Percentiles rank a stretch among this genome's conserved stretches.
phyloP scores from a whole-genome alignment of 2,888 invertebrate species.

The Choreutis nemorana region DNA sequence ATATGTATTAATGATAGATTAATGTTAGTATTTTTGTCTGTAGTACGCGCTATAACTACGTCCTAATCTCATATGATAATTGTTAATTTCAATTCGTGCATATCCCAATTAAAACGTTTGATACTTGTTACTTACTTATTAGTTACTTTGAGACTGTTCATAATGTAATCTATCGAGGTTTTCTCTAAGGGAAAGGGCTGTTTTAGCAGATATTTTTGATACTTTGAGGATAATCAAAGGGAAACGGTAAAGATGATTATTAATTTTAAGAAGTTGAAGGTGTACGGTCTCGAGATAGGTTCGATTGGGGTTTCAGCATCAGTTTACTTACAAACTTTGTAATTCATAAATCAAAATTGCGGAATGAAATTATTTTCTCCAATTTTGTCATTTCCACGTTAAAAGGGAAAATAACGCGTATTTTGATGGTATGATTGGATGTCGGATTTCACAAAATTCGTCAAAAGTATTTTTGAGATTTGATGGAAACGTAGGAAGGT shows the following conservation, averaged over 20 bases:
- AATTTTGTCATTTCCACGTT: no score
- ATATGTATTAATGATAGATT: constrained; percentile 21
- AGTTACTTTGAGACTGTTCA: constrained; percentile 66
- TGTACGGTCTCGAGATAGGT: constrained; percentile 2
- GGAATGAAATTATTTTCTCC: no score
- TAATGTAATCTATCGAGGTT: constrained; percentile 58
- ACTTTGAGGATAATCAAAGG: constrained; percentile 61
- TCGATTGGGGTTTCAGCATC: no score
- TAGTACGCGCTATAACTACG: constrained; percentile 51
- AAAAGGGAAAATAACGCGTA: no score
- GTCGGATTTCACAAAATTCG: constrained; percentile 4
- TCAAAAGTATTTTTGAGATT: no score
- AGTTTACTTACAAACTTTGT: no score
- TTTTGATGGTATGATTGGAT: constrained; percentile 1
- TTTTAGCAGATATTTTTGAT: constrained; percentile 66
- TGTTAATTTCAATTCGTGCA: constrained; percentile 59
- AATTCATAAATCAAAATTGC: no score
- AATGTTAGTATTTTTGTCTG: constrained; percentile 39
- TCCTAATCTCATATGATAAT: constrained; percentile 36
- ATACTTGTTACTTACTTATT: constrained; percentile 62
- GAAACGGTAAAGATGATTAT: constrained; percentile 40
- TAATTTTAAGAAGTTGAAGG: not conserved
- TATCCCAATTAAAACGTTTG: constrained; percentile 55
- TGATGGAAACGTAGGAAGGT: no score
- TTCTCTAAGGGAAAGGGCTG: constrained; percentile 64